Evolutionary conservation across 2,797 vertebrate genomes (phyloP), one percentile per base, ranked within the genome.

Genomic region (Notolabrus celidotus): DNA sequence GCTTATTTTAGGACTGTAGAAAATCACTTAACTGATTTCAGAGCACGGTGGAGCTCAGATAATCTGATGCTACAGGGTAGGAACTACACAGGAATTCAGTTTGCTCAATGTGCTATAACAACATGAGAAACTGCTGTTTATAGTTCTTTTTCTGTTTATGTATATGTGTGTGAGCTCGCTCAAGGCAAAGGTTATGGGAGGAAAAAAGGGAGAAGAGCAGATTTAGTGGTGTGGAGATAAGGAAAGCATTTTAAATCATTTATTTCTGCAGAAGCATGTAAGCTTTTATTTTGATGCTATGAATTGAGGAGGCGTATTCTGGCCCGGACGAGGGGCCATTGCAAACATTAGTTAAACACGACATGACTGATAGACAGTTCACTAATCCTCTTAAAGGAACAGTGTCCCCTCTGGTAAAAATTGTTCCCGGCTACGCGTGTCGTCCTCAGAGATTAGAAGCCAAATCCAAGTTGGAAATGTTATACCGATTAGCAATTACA

Each of bases 371-470:
- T 89, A 89, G 91, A 93, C 90, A 85, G 86, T 89, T 87, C 67
- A 10, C 80, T 94, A 95, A 95, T 95, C 94, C 92, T 92, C 92
- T 95, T 92, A 93, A 93, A 91, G 88, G 66, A 92, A 94, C 88
- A 91, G 80, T 86, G 88, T 92, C 84, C 89, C 93, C 93, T 93
- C 92, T 89, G 92, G 92, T 90, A 82, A 94, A 84, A 87, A 89
- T 17, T 90, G 89, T 90, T 89, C 88, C 85, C 78, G 31, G 81
- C 75, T 71, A 69, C 5, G 67, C 34, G 58, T 67, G 67, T 77
- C 80, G 58, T 86, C 84, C 85, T 77, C 76, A 64, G 78, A 89
- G 92, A 93, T 94, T 93, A 92, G 82, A 80, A 74, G 74, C 83
- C 88, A 86, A 89, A 88, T 89, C 89, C 84, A 83, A 88, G 75